Evolutionary conservation across 2,888 invertebrate species (phyloP).

Genomic region (Gandaritis pyraliata): DNA sequence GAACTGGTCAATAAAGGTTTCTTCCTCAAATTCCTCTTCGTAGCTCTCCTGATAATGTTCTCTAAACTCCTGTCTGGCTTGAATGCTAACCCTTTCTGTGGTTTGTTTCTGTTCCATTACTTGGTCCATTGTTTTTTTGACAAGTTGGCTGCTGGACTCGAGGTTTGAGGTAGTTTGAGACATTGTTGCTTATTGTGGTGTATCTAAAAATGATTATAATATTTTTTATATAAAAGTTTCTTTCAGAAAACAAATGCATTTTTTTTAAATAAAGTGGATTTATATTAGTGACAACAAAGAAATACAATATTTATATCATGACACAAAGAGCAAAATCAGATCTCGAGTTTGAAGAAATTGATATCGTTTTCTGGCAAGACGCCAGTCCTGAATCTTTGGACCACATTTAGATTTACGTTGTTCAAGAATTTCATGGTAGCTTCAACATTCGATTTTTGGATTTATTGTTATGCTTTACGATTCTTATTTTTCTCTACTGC

Average conservation of each 20-base stretch:
- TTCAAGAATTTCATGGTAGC: slow-evolving; percentile 57
- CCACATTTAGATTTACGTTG: slow-evolving; percentile 74
- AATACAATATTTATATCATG: slow-evolving; percentile 52
- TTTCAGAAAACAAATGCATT: not conserved
- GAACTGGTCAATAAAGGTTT: slow-evolving; percentile 74
- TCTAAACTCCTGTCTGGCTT: slow-evolving; percentile 80
- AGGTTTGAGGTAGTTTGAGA: slow-evolving; percentile 67
- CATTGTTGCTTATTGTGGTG: slow-evolving; percentile 55
- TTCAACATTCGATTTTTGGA: slow-evolving; percentile 36
- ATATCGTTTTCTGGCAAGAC: slow-evolving; percentile 64
- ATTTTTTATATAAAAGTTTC: not conserved
- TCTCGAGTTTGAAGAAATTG: slow-evolving; percentile 71
- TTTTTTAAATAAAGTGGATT: slow-evolving; percentile 32
- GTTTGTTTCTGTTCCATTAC: slow-evolving; percentile 72
- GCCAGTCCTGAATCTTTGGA: slow-evolving; percentile 69
- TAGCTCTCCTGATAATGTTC: slow-evolving; percentile 78
- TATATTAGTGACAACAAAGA: slow-evolving; percentile 43
- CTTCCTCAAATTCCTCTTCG: slow-evolving; percentile 80
- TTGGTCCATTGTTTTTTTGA: slow-evolving; percentile 79
- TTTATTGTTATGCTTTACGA: slow-evolving; percentile 13
- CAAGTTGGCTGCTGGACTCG: slow-evolving; percentile 76
- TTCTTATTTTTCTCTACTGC: not conserved
- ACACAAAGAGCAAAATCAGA: slow-evolving; percentile 56
- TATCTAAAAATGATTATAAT: slow-evolving; percentile 54
- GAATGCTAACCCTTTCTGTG: slow-evolving; percentile 72